These are phyloP conservation scores for Periparus ater DNA, from an alignment of 2,797 vertebrate species.

Conservation along the genomic window DNA sequence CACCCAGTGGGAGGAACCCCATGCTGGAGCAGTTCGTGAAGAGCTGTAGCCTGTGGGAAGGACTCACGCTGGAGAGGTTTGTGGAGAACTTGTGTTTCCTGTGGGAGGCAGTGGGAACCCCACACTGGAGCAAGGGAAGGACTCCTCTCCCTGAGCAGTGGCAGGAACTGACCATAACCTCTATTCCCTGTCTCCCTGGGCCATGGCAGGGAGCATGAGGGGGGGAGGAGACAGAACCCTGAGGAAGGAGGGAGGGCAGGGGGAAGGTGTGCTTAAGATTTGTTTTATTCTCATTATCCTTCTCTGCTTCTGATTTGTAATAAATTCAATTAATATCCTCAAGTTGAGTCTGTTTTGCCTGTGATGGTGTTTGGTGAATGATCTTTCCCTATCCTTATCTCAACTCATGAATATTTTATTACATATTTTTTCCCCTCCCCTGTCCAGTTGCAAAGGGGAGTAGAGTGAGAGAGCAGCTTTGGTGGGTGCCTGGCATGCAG, in stretches of 20 bases:
- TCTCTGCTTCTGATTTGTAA: neutral
- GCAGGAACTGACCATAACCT: neutral
- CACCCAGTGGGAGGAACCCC: neutral
- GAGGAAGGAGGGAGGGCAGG: neutral
- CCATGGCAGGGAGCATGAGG: too few relatives aligned
- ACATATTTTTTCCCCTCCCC: neutral
- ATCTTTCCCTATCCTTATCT: neutral
- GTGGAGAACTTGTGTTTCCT: neutral
- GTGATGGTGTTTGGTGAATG: neutral
- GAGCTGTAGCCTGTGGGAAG: neutral
- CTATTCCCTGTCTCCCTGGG: neutral
- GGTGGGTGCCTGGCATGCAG: neutral
- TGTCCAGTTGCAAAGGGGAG: neutral
- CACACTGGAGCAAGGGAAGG: neutral
- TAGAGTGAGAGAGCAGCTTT: neutral
- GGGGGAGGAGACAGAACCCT: neutral
- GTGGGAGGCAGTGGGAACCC: neutral
- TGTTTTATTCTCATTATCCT: neutral
- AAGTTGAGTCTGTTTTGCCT: neutral
- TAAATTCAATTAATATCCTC: neutral
- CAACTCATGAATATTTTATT: neutral
- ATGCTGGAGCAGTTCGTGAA: fast-evolving
- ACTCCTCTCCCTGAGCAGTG: neutral
- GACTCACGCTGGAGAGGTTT: neutral
- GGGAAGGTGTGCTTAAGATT: neutral